phyloP scores from a whole-genome alignment of 1,140 invertebrate genomes.

The Caenorhabditis briggsae region DNA sequence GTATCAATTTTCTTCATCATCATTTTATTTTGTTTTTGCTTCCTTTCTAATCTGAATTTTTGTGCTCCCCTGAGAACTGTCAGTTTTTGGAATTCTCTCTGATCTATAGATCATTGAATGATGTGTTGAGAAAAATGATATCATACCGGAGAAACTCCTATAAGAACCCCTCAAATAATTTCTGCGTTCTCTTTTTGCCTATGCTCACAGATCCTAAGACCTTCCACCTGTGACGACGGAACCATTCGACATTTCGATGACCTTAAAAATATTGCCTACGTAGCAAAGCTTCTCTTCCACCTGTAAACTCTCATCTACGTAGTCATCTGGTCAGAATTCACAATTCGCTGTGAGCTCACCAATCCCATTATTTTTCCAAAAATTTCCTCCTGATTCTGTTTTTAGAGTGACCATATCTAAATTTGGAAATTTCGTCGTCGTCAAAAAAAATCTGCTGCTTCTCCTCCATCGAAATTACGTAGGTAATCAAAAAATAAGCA shows the following conservation, averaged over 20 bases:
- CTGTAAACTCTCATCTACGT: background rate
- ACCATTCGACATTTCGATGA: background rate
- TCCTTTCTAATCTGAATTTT: background rate
- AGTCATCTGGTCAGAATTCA: background rate
- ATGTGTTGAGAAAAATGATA: background rate
- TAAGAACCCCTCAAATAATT: background rate
- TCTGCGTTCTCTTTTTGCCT: background rate
- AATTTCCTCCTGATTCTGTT: background rate
- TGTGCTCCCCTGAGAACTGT: background rate
- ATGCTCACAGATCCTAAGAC: background rate
- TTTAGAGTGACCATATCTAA: slow-evolving; percentile 47
- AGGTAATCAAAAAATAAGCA: slow-evolving; percentile 13
- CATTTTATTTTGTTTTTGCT: background rate
- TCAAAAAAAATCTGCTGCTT: background rate
- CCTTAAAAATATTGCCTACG: background rate
- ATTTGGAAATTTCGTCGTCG: slow-evolving; percentile 4
- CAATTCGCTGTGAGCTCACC: background rate
- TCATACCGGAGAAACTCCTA: background rate
- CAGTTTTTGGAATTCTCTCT: background rate
- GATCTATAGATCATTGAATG: background rate
- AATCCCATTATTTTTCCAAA: background rate
- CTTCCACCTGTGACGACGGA: background rate
- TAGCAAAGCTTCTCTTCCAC: background rate
- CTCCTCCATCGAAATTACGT: background rate
- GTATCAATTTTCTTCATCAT: background rate